phyloP scores from a whole-genome alignment of 1,140 invertebrate genomes.

The Anadara kagoshimensis region DNA sequence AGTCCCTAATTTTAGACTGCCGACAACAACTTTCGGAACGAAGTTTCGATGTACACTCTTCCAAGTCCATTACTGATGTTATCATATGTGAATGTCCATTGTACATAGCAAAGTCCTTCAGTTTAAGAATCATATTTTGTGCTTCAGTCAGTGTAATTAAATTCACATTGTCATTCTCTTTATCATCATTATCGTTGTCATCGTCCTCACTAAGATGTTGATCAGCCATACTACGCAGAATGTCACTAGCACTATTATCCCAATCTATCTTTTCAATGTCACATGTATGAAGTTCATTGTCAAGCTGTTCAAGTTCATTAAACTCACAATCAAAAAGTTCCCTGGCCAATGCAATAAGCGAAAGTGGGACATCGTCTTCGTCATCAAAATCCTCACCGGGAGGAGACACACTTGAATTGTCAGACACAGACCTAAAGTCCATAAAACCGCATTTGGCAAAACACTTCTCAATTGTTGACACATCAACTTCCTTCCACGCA shows the following conservation, averaged over 20 bases:
- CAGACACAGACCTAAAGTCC: background rate
- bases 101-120: no score
- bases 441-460: conserved; percentile 9
- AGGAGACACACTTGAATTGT: background rate
- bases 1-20: no score
- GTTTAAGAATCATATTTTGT: no score
- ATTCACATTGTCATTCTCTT: background rate
- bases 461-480: conserved; percentile 13
- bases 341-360: background rate
- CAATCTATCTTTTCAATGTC: background rate
- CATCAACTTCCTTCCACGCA: conserved; percentile 11
- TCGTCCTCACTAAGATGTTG: background rate
- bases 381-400: no score
- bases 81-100: no score
- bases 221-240: no score
- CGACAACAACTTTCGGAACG: no score
- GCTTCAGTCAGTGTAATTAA: no score
- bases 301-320: background rate
- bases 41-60: no score
- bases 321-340: conserved; percentile 9
- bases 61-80: no score
- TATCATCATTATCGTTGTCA: background rate
- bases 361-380: conserved; percentile 17
- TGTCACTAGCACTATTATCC: background rate
- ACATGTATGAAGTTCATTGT: background rate